Conservation (phyloP, 1,140 invertebrate genomes). For the Danaus plexippus region DNA sequence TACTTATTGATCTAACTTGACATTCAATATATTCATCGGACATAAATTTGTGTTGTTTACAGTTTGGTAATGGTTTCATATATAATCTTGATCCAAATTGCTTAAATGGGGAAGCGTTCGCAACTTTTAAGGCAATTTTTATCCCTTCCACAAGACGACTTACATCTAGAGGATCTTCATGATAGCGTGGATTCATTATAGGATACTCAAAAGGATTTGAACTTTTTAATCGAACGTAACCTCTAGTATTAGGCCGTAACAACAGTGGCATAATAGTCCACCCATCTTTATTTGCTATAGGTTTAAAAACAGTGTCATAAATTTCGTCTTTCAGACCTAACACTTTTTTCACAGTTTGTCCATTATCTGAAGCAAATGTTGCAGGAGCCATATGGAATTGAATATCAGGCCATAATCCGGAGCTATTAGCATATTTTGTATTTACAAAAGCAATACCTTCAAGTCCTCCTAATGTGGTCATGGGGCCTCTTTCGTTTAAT, state of each 20-base stretch:
- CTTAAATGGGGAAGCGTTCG: conserved; percentile 82
- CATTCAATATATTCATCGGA: conserved; percentile 89
- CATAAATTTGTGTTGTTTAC: conserved; percentile 79
- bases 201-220: conserved; percentile 90
- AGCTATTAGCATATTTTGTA: conserved; percentile 83
- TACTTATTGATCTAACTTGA: conserved; percentile 85
- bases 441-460: conserved; percentile 90
- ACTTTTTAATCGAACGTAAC: conserved; percentile 80
- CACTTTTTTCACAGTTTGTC: conserved; percentile 81
- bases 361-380: conserved; percentile 85
- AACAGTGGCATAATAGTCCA: conserved; percentile 89
- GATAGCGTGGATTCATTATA: conserved; percentile 91
- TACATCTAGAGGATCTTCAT: conserved; percentile 83
- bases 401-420: conserved; percentile 84
- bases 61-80: conserved; percentile 82
- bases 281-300: conserved; percentile 82
- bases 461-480: conserved; percentile 87
- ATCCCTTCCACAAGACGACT: conserved; percentile 86
- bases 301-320: conserved; percentile 83
- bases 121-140: conserved; percentile 80
- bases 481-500: conserved; percentile 82
- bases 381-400: conserved; percentile 92
- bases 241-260: conserved; percentile 84
- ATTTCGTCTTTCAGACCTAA: conserved; percentile 87
- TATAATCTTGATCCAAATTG: conserved; percentile 85